Evolutionary conservation across 2,113 vertebrate genomes (phyloP).

Genomic region (Salvelinus fontinalis): DNA sequence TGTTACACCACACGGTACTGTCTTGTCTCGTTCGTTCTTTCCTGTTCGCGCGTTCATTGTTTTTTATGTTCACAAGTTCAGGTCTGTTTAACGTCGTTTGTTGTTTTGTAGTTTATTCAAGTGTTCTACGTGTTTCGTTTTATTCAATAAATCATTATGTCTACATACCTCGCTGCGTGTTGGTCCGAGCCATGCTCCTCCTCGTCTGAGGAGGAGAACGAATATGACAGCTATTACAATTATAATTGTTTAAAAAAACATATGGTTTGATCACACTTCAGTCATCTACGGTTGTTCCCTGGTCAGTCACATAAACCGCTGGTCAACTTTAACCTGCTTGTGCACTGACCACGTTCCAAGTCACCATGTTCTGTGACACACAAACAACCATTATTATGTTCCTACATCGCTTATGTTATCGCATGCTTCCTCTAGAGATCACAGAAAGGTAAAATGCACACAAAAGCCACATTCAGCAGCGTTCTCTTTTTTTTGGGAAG

Average conservation of each 20-base stretch:
- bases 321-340: constrained; percentile 19
- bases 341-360: background rate
- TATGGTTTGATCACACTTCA: constrained; percentile 43
- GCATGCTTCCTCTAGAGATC: background rate
- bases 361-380: background rate
- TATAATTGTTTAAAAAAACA: constrained; percentile 56
- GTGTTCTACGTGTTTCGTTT: too few species aligned
- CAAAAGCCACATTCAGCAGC: background rate
- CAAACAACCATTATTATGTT: constrained; percentile 3
- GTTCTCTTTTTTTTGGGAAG: background rate
- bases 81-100: too few species aligned
- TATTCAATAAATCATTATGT: too few species aligned
- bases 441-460: background rate
- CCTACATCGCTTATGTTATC: background rate
- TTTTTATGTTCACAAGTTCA: too few species aligned
- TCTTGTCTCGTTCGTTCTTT: too few species aligned
- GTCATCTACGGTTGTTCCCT: constrained; percentile 20
- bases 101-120: too few species aligned
- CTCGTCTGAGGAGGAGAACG: too few species aligned
- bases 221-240: too few species aligned
- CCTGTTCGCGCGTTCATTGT: too few species aligned
- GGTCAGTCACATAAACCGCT: constrained; percentile 29
- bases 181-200: too few species aligned
- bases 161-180: too few species aligned
- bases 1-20: too few species aligned